A percentile compares a stretch with the other conserved stretches of the same genome.
These are phyloP conservation scores for Platysternon megacephalum DNA, from an alignment of 2,113 vertebrate genomes.

Conservation along the genomic window DNA sequence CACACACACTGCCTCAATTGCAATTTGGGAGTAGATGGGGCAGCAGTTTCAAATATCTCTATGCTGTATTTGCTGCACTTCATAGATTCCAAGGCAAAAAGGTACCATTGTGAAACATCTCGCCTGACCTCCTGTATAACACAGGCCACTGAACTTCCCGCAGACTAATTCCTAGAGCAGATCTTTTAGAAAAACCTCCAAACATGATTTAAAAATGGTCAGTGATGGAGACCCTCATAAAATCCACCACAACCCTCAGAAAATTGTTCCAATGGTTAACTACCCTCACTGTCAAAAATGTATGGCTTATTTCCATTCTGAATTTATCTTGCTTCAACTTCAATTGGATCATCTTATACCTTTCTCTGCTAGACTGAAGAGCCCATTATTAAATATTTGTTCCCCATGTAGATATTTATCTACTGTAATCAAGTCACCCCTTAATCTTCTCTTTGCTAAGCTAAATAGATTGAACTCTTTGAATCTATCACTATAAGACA, in stretches of 20 bases:
- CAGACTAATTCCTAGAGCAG: not conserved
- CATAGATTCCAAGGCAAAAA: not conserved
- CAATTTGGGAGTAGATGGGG: slow-evolving; percentile 22
- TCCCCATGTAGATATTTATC: not conserved
- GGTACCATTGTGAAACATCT: not conserved
- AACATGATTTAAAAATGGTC: not conserved
- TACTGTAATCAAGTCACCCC: not conserved
- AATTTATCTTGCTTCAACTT: not conserved
- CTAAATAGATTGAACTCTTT: not conserved
- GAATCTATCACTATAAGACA: too few relatives aligned
- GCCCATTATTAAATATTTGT: not conserved
- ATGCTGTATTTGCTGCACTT: slow-evolving; percentile 53
- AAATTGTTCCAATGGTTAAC: not conserved
- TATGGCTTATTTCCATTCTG: not conserved
- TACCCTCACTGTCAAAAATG: not conserved
- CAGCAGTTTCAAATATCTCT: slow-evolving; percentile 37
- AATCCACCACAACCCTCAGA: not conserved
- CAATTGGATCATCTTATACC: not conserved
- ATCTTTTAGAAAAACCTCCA: not conserved
- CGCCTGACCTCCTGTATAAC: not conserved
- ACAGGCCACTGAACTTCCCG: not conserved
- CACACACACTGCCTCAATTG: slow-evolving; percentile 6
- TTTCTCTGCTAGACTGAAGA: not conserved
- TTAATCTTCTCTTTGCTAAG: not conserved
- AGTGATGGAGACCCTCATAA: too few relatives aligned